A percentile compares a stretch with the other conserved stretches of the same genome.
Evolutionary conservation across 2,888 invertebrate species (phyloP).

Genomic region (Parnassius apollo): DNA sequence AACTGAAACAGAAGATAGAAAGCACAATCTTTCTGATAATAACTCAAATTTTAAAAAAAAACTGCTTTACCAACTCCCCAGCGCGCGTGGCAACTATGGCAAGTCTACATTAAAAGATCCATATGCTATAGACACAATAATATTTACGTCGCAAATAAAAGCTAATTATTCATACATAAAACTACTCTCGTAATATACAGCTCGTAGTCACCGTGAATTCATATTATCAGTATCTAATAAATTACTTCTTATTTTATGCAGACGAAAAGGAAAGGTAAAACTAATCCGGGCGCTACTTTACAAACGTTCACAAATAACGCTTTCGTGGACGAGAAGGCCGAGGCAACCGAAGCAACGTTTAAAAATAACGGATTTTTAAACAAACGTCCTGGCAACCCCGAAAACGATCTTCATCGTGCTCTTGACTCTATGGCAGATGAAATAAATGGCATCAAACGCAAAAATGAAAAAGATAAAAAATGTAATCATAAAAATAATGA

Average conservation of each 20-base stretch:
- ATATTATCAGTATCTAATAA: too few species aligned
- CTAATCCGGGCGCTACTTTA: conserved; percentile 34
- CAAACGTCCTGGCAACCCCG: conserved; percentile 56
- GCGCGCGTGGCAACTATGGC: too few species aligned
- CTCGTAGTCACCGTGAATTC: too few species aligned
- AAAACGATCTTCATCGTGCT: conserved; percentile 57
- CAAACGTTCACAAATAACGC: conserved; percentile 56
- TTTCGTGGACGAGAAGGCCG: conserved; percentile 40
- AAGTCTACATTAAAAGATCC: too few species aligned
- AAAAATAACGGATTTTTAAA: conserved; percentile 59
- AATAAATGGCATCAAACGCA: conserved; percentile 39
- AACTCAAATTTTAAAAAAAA: too few species aligned
- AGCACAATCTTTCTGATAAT: too few species aligned
- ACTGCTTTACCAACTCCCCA: too few species aligned
- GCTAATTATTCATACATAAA: too few species aligned
- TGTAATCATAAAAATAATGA: conserved; percentile 5
- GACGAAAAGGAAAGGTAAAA: conserved; percentile 43
- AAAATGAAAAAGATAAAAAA: conserved; percentile 19
- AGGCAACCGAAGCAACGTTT: conserved; percentile 34
- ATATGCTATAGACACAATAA: too few species aligned
- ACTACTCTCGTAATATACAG: too few species aligned
- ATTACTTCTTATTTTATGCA: conserved; percentile 36
- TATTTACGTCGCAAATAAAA: too few species aligned
- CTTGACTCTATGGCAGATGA: conserved; percentile 62
- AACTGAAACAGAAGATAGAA: too few species aligned